Evolutionary conservation across 2,797 vertebrate species (phyloP), one percentile per base, ranked within the genome.

Genomic region (Anabas testudineus): DNA sequence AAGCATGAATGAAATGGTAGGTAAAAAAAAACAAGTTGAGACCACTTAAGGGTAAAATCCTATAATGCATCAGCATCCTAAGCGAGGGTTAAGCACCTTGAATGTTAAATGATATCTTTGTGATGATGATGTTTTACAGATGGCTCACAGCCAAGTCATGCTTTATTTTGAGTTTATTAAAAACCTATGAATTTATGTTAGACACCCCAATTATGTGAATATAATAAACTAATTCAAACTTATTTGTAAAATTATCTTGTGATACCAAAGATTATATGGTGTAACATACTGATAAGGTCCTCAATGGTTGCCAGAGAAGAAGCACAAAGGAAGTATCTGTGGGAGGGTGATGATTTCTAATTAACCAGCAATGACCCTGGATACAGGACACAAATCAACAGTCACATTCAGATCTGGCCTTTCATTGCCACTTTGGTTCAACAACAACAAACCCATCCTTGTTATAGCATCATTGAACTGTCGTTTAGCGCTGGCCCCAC

Each of bases 381-480:
- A 66, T 41, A 22, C 51, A 28, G 19, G 67, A 43, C 52, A 47
- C 21, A 74, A 74, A 70, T 51, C 62, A 62, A 54, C 56, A 53
- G 56, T 59, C 75, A 26, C 74, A 67, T 78, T 78, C 59, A 69
- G 53, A 74, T 54, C 48, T 76, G 43, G 58, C 85, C 41, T 78
- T 80, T 85, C 48, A 67, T 42, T 57, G 61, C 41, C 73, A 72
- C 67, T 72, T 55, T 55, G 59, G 26, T 63, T 79, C 42, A 86
- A 71, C 63, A 74, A 81, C 67, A 85, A 78, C 76, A 88, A 81
- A 75, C 54, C 51, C 73, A 56, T 81, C 80, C 78, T 85, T 67
- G 71, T 85, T 75, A 74, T 57, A 49, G 67, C 22, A 19, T 72
- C 78, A 66, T 62, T 89, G 82, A 90, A 83, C 82, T 71, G 81